Evolutionary conservation across 2,113 vertebrate genomes (phyloP), one percentile per base, ranked within the genome.

Genomic region (Corythaixoides concolor): DNA sequence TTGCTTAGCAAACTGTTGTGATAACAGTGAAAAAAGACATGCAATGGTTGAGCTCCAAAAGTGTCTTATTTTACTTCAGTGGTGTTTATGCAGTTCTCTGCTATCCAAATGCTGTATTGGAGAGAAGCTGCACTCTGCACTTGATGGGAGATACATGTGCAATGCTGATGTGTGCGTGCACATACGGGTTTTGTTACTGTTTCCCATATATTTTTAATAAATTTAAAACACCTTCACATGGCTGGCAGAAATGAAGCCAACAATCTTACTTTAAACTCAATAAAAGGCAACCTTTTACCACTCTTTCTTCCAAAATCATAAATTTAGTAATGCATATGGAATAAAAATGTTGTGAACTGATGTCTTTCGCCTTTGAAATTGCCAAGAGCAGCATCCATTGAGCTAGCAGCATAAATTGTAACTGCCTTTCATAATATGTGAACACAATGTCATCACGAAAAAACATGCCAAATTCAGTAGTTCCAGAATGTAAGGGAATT

Each of bases 131-230:
- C 6, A 2, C 43, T 27, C 53, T 60, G 74, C 19, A 0, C 53
- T 30, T 20, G 45, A 5, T 3, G 5, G 60, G 62, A 59, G 37
- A 6, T 24, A 2, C 0, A 4, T n/a, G 11, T 52, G 21, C 1
- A 1, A 4, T 82, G 47, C 52, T 53, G 17, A 6, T 35, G 11
- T 30, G 2, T 18, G 20, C 50, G 41, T 59, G 47, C 62, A 63
- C 47, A 12, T 19, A 12, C 11, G 47, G 39, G 20, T 2, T 41
- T 75, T 37, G 23, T 49, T 45, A 39, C 60, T 39, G 28, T 12
- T 58, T 21, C 55, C 45, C 9, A 8, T 18, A 4, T 37, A 32
- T n/a, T 75, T 77, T 39, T 58, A 73, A 28, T 73, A 13, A 41
- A 55, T 78, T 32, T 74, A 47, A 63, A 93, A 16, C 19, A 49